Conservation (phyloP, 2,888 invertebrate species). For the Silvanus unidentatus region DNA sequence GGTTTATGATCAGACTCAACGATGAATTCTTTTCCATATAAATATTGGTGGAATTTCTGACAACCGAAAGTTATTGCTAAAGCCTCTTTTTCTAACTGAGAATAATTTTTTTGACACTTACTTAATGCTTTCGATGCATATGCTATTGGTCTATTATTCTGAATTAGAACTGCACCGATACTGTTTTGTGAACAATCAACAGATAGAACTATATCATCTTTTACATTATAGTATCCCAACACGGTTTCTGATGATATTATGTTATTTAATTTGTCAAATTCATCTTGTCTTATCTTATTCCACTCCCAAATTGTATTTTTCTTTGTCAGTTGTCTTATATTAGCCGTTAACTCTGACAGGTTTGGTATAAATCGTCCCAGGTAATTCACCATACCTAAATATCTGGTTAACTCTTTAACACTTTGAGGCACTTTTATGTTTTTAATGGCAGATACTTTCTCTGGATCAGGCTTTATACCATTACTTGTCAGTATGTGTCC, state of each 20-base stretch:
- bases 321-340: not conserved
- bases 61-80: slow-evolving; percentile 23
- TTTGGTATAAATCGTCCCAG: slow-evolving; percentile 3
- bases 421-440: not conserved
- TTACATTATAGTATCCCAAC: not conserved
- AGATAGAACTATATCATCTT: slow-evolving; percentile 8
- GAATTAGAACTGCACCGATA: slow-evolving; percentile 21
- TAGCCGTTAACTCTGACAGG: not conserved
- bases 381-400: slow-evolving; percentile 3
- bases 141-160: slow-evolving; percentile 22
- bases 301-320: not conserved
- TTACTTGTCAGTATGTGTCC: slow-evolving; percentile 22
- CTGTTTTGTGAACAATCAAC: slow-evolving; percentile 19
- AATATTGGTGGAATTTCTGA: slow-evolving; percentile 23
- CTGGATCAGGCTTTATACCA: slow-evolving; percentile 11
- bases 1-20: slow-evolving; percentile 29
- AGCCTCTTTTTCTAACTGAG: slow-evolving; percentile 28
- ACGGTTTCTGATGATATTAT: not conserved
- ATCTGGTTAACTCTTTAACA: not conserved
- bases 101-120: slow-evolving; percentile 19
- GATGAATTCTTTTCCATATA: slow-evolving; percentile 19
- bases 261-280: slow-evolving; percentile 1
- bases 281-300: not conserved
- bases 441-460: not conserved
- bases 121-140: slow-evolving; percentile 24